phyloP scores from a whole-genome alignment of 2,888 invertebrate species.

The Tipula confusa region DNA sequence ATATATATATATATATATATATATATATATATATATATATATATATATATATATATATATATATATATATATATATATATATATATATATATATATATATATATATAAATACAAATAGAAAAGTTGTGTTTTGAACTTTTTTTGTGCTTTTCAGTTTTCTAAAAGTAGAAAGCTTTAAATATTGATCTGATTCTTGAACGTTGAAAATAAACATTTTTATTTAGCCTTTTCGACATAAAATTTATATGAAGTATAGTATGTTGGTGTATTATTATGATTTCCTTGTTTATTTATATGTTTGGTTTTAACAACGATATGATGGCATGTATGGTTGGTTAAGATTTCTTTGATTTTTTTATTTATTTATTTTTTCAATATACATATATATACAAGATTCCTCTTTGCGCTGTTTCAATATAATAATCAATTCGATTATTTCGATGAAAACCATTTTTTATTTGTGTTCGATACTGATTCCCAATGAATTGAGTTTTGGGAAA shows the following conservation, averaged over 20 bases:
- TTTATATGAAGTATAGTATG: not conserved
- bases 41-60: no score
- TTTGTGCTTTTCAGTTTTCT: not conserved
- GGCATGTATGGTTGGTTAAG: not conserved
- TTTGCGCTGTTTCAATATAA: not conserved
- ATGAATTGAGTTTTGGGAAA: not conserved
- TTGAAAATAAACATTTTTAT: not conserved
- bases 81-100: no score
- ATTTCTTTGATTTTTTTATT: not conserved
- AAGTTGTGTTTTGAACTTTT: not conserved
- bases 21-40: no score
- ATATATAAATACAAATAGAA: no score
- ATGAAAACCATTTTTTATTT: not conserved
- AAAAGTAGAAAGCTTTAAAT: not conserved
- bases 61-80: no score
- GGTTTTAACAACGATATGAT: not conserved
- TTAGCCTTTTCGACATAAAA: not conserved
- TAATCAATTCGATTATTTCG: not conserved
- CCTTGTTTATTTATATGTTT: not conserved
- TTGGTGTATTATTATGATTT: slow-evolving; percentile 9
- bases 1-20: no score
- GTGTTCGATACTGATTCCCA: not conserved
- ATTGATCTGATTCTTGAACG: not conserved
- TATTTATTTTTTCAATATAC: no score
- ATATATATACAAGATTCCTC: not conserved